A percentile compares a stretch with the other conserved stretches of the same genome.
These are phyloP conservation scores for Sminthopsis crassicaudata DNA, from an alignment of 2,113 vertebrate species.

Conservation along the genomic window DNA sequence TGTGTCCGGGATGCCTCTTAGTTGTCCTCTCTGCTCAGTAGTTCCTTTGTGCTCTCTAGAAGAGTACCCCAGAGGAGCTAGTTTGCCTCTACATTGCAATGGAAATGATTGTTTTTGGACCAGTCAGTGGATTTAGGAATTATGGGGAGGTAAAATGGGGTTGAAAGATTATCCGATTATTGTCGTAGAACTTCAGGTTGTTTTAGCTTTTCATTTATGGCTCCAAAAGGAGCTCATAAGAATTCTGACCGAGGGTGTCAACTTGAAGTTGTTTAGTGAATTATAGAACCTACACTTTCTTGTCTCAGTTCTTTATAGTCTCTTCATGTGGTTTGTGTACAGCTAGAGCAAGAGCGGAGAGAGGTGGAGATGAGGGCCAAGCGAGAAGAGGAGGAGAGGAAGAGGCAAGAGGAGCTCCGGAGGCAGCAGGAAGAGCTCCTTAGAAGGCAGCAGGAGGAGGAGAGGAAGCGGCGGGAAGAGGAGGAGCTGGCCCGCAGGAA, in stretches of 20 bases:
- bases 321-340: slow-evolving; percentile 66
- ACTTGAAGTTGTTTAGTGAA: background rate
- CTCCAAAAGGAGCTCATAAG: background rate
- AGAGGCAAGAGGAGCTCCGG: slow-evolving; percentile 89
- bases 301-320: background rate
- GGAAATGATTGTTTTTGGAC: background rate
- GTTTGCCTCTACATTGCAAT: background rate
- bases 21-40: background rate
- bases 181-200: background rate
- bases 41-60: background rate
- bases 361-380: slow-evolving; percentile 96
- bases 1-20: background rate
- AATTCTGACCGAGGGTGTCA: background rate
- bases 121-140: background rate
- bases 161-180: background rate
- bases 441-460: slow-evolving; percentile 92
- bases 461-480: slow-evolving; percentile 94
- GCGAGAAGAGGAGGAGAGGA: slow-evolving; percentile 96
- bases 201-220: background rate
- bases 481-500: slow-evolving; percentile 95
- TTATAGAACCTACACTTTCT: background rate
- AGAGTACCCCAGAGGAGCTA: background rate
- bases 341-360: slow-evolving; percentile 95
- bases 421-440: slow-evolving; percentile 93
- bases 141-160: background rate